Percentiles rank a stretch among this genome's conserved stretches.
These are phyloP conservation scores for Periplaneta americana DNA, from an alignment of 1,140 invertebrate species.

Conservation along the genomic window DNA sequence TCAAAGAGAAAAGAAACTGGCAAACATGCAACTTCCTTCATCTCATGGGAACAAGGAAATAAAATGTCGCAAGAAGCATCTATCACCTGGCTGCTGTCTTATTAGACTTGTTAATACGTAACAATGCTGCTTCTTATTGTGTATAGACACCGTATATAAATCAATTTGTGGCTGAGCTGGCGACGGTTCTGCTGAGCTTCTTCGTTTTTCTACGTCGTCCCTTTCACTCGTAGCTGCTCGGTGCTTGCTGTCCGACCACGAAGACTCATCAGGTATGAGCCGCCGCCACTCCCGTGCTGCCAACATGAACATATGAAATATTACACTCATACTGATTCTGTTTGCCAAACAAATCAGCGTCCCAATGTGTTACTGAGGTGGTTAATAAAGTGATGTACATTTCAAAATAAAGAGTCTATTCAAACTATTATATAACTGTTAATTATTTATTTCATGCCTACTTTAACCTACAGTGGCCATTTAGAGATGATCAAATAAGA, in stretches of 20 bases:
- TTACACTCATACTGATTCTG: no score
- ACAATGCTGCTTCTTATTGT: background rate
- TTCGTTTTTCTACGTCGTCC: background rate
- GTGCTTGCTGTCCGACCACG: slow-evolving; percentile 10
- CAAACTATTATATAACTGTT: no score
- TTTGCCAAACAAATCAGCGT: no score
- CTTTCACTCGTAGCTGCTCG: slow-evolving; percentile 3
- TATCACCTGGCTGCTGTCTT: background rate
- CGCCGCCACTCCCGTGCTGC: background rate
- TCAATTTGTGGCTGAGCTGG: background rate
- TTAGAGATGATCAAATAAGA: no score
- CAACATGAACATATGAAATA: background rate
- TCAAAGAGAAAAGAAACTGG: background rate
- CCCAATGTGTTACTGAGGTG: no score
- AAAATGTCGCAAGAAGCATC: background rate
- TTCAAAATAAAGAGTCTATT: no score
- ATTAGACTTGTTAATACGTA: background rate
- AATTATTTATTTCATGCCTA: no score
- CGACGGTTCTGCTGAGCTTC: background rate
- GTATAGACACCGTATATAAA: background rate
- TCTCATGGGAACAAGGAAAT: background rate
- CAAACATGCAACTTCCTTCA: background rate
- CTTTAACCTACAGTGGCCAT: no score
- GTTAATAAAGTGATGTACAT: no score
- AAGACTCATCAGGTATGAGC: background rate